Percentiles rank a stretch among this genome's conserved stretches.
These are phyloP conservation scores for Tylochromis polylepis DNA, from an alignment of 2,113 vertebrate species.

Conservation along the genomic window DNA sequence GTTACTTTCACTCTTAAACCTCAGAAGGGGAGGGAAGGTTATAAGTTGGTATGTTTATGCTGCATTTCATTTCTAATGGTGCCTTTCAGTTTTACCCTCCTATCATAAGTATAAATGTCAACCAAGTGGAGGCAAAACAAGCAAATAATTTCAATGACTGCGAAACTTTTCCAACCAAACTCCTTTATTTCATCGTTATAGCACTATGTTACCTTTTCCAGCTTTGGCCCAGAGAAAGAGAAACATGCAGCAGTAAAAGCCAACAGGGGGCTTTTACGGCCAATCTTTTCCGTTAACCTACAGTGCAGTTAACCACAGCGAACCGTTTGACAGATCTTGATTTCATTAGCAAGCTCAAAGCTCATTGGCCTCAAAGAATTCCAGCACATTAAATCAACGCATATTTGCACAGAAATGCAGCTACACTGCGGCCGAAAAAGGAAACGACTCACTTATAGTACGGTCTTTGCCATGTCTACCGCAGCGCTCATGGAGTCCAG, in stretches of 20 bases:
- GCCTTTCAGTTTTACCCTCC: not conserved
- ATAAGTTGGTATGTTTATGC: not conserved
- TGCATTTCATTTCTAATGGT: not conserved
- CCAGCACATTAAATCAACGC: not conserved
- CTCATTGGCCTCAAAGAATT: not conserved
- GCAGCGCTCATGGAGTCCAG: not conserved
- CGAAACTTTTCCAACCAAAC: fast-evolving
- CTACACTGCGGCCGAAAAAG: not conserved
- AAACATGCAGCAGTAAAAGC: not conserved
- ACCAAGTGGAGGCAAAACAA: not conserved
- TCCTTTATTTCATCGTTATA: not conserved
- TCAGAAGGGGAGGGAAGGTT: not conserved
- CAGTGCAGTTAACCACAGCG: not conserved
- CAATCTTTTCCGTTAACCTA: not conserved
- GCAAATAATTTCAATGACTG: not conserved
- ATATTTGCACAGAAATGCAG: not conserved
- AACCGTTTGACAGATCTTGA: not conserved
- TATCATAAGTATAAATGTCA: not conserved
- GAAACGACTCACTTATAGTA: not conserved
- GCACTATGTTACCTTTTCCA: not conserved
- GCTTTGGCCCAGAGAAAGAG: not conserved
- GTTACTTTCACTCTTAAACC: not conserved
- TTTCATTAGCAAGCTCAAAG: not conserved
- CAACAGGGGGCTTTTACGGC: not conserved
- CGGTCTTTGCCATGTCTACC: not conserved